Conservation (phyloP, 2,113 vertebrate genomes). For the Pluvialis apricaria region DNA sequence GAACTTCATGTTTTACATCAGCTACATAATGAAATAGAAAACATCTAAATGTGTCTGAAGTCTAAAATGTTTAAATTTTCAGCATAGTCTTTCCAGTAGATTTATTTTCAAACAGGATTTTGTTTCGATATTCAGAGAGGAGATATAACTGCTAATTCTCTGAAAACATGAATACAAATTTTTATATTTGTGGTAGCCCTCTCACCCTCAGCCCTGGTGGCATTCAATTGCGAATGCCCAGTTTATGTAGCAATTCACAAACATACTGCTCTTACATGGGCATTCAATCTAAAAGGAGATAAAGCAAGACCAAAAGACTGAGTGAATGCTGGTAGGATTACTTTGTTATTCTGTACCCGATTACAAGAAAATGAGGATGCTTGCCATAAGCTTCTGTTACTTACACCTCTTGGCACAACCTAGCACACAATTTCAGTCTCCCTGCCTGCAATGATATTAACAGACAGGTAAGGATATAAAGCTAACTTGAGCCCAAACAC, state of each 20-base stretch:
- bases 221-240: constrained; percentile 76
- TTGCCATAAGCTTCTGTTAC: background rate
- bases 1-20: background rate
- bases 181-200: constrained; percentile 73
- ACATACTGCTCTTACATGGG: constrained; percentile 68
- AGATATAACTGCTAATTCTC: constrained; percentile 67
- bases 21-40: background rate
- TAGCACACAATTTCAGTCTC: background rate
- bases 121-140: constrained; percentile 76
- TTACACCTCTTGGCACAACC: background rate
- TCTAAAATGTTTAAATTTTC: background rate
- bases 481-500: background rate
- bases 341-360: constrained; percentile 61
- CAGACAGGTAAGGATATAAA: background rate
- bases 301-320: constrained; percentile 74
- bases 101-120: background rate
- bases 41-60: background rate
- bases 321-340: constrained; percentile 77
- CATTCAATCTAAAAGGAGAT: constrained; percentile 73
- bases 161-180: constrained; percentile 72
- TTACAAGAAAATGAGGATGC: constrained; percentile 16
- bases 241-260: constrained; percentile 78
- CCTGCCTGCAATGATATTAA: background rate
- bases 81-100: background rate
- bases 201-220: constrained; percentile 49